phyloP scores from a whole-genome alignment of 1,140 invertebrate species.

The Macrotrachela quadricornifera region DNA sequence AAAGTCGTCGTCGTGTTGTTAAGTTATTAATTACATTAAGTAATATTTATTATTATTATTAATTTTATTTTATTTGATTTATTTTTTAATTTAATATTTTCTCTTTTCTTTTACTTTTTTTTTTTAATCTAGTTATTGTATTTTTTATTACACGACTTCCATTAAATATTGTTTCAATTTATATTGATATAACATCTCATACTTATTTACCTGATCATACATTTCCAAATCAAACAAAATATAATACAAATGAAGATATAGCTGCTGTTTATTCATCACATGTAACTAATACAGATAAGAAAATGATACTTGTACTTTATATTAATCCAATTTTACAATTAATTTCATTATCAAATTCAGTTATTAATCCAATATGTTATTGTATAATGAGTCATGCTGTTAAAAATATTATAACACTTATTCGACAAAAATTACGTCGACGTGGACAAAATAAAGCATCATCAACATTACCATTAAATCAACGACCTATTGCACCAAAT shows the following conservation, averaged over 20 bases:
- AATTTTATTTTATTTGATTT: too few relatives aligned
- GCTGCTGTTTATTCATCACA: slow-evolving; percentile 1
- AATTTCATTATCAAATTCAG: slow-evolving; percentile 4
- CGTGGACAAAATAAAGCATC: too few relatives aligned
- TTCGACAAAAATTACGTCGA: too few relatives aligned
- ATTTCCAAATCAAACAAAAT: too few relatives aligned
- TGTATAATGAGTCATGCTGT: slow-evolving; percentile 1
- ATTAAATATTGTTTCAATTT: slow-evolving; percentile 1
- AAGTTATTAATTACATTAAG: background rate
- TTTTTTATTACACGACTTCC: slow-evolving; percentile 4
- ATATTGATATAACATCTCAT: slow-evolving; percentile 3
- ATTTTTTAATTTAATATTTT: too few relatives aligned
- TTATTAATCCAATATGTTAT: slow-evolving; percentile 6
- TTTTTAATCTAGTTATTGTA: background rate
- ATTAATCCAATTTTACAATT: slow-evolving; percentile 1
- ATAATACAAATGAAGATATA: background rate
- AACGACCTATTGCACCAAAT: too few relatives aligned
- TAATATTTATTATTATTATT: too few relatives aligned
- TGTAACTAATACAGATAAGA: background rate
- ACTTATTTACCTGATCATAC: background rate
- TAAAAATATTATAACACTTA: too few relatives aligned
- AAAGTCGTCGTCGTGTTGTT: slow-evolving; percentile 7
- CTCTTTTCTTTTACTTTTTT: too few relatives aligned
- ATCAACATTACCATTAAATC: too few relatives aligned
- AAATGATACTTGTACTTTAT: background rate